These are phyloP conservation scores for Heliconius ismenius DNA, from an alignment of 2,888 invertebrate genomes.

Conservation along the genomic window DNA sequence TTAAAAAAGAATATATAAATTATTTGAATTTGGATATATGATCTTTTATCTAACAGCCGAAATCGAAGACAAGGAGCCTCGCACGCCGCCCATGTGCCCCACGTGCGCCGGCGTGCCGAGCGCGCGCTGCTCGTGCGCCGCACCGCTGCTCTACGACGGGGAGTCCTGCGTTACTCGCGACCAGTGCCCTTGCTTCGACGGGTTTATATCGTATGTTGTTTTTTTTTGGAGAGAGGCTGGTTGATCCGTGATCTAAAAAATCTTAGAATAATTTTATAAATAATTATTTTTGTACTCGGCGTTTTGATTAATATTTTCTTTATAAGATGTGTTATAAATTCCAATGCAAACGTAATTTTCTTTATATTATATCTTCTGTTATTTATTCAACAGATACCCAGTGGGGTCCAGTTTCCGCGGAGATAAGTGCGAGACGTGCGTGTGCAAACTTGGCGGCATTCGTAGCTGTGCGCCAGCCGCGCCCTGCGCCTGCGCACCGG, in stretches of 20 bases:
- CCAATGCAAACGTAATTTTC: too few species aligned
- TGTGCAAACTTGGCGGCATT: constrained; percentile 88
- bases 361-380: neutral
- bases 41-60: constrained; percentile 37
- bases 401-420: constrained; percentile 87
- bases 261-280: too few species aligned
- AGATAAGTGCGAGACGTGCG: constrained; percentile 88
- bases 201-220: constrained; percentile 79
- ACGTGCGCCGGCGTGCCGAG: constrained; percentile 77
- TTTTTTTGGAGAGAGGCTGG: too few species aligned
- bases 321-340: too few species aligned
- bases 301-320: too few species aligned
- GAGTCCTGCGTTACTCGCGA: constrained; percentile 85
- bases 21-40: neutral
- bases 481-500: constrained; percentile 84
- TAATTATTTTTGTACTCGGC: too few species aligned
- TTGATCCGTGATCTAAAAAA: too few species aligned
- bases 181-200: constrained; percentile 90
- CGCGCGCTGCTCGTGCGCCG: constrained; percentile 75
- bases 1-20: neutral
- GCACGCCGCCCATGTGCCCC: constrained; percentile 58
- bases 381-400: constrained; percentile 79
- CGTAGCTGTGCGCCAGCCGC: constrained; percentile 86
- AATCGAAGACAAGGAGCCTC: constrained; percentile 22
- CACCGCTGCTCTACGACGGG: constrained; percentile 84